Base-by-base conservation (phyloP, 2,888 invertebrate genomes). In the Bhutanitis thaidina region DNA sequence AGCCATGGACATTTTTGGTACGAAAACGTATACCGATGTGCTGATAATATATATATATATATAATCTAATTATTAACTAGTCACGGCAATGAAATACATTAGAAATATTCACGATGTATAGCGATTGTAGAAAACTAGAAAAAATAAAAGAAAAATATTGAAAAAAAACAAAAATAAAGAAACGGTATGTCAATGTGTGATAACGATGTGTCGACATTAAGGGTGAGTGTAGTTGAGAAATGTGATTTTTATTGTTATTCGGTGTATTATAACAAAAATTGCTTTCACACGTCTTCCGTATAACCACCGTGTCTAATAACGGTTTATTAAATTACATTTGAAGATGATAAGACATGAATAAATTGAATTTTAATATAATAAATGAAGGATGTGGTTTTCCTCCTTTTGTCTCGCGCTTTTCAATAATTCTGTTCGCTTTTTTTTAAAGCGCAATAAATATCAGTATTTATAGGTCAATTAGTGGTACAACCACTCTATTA, bases 211-310 rank as follows among this genome's bases (percentile, higher is more conserved):
- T 30, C 36, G 67, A 70, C 69, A 62, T 59, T 53, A 57, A 58
- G 50, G 50, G 69, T 75, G 74, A 53, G 65, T 69, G 65, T 71
- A 71, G 62, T 67, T 73, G 73, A 71, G 65, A 79, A 79, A 72
- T 84, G 84, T 83, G 82, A 84, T 85, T 65, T 84, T 76, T 67
- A 67, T 76, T 74, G 67, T 74, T 69, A 67, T 66, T 68, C 77
- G 60, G 54, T 63, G 52, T 64, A 65, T 56, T 57, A 57, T 56
- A 54, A 49, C 49, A 15, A 50, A 58, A 36, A 56, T 49, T n/a
- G 41, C 49, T 20, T 20, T 20, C 5, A 20, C 5, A 20, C 20
- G 5, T 20, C 2, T 20, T 20, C 5, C 2, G 20, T 20, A 20
- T 20, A 20, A 20, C 20, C 5, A 20, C 20, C 5, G 2, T 20